Evolutionary conservation across 2,797 vertebrate genomes (phyloP), one percentile per base, ranked within the genome.

Genomic region (Danio choprae): DNA sequence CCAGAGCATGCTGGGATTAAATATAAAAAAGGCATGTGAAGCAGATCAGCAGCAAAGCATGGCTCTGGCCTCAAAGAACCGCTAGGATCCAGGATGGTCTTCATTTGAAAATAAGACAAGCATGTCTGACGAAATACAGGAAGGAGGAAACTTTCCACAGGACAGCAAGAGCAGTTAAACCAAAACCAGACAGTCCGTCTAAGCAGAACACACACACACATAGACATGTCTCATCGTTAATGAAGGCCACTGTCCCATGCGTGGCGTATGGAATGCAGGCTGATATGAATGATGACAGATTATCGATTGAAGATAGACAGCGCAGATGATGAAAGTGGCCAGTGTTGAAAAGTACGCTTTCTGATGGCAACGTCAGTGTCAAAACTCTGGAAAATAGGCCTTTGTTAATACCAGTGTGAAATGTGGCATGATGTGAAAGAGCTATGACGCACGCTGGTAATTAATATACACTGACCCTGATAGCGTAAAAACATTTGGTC

Each of bases 291-390:
- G 89, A 92, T 90, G 93, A 94, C 76, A 89, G 88, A 84, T n/a
- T 13, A 58, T 84, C 91, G 92, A 93, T 94, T 92, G 91, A 92
- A 92, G 91, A 92, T 88, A 88, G 41, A 67, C 85, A 87, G 90
- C 65, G 84, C 84, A 85, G 83, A 84, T 50, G 90, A 89, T 91
- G 90, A 92, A 91, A 91, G 91, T 87, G 79, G 77, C 79, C 43
- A 65, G 85, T 20, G 88, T 88, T 92, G 92, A 94, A 90, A 91
- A 88, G 85, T 81, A 81, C 51, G 79, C 77, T 75, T 79, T 71
- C 48, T 60, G 58, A 70, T 20, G 65, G 18, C 29, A 62, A 51
- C 15, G 7, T 46, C n/a, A 13, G 50, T 71, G 58, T 62, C 48
- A 43, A 56, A 71, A 53, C 6, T 36, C 56, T 76, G 48, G 29